Evolutionary conservation across 2,797 vertebrate species (phyloP), one percentile per base, ranked within the genome.

Genomic region (Antrozous pallidus): DNA sequence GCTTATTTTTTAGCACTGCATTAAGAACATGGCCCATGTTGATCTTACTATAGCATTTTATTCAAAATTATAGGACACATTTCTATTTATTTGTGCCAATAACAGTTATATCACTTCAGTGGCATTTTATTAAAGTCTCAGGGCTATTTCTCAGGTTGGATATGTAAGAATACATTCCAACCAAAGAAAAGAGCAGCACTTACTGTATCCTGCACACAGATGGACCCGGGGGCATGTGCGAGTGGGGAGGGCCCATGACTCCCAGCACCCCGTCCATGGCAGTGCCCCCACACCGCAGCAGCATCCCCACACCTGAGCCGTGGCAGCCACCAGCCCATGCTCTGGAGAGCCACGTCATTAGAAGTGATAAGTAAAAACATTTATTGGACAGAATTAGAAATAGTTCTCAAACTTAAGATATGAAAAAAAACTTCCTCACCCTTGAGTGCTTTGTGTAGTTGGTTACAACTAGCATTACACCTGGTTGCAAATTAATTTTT

Each of bases 401-500:
- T 97, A 91, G 49, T 94, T 94, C 94, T 96, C 6, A 82, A 96
- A 94, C 95, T 96, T 97, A 95, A 96, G 98, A 92, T 91, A 90
- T 98, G 95, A 97, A 96, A 95, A 71, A 67, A 82, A 51, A 42
- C 18, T 45, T 93, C 77, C 84, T 97, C 96, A 94, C 84, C 91
- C 93, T 87, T 81, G 97, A 97, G 96, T 94, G 84, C 96, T 97
- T 96, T 88, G 93, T 95, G 7, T 90, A 95, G 94, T 98, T 97
- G 96, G 97, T 96, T 97, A 94, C 22, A 94, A 96, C 93, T 88
- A 96, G 82, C 89, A 67, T 95, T 97, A 95, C 93, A 97, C 98
- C 94, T 97, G 97, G 98, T 98, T 97, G 97, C 94, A 98, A 98
- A 98, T 98, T 98, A 98, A 98, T 98, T 98, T 95, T 98, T 97